Evolutionary conservation across 1,140 invertebrate genomes (phyloP), one percentile per base, ranked within the genome.

Genomic region (Aphelenchoides besseyi): DNA sequence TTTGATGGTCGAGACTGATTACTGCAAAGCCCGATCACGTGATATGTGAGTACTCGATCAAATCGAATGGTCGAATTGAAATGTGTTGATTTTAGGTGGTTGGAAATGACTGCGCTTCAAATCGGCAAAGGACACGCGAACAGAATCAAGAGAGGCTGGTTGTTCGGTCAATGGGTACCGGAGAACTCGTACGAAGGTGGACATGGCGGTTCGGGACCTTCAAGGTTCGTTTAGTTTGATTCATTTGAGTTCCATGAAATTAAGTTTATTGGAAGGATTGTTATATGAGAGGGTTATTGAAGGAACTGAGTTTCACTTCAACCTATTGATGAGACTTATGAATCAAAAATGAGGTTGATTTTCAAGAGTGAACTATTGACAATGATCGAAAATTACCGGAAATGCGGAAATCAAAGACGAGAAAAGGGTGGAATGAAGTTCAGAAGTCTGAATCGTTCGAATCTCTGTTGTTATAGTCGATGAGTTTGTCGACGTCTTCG

Each of bases 81-180:
- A n/a, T 48, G 41, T 23, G 41, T 48, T 48, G 41, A n/a, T n/a
- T 48, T 12, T 23, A 48, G 41, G 64, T 83, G 81, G 81, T 75
- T 83, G 23, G 81, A 83, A 71, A 83, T 83, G 81, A 83, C 81
- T 28, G 81, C 81, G 30, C 83, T 83, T 54, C 81, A 83, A 71
- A 74, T 85, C 36, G 81, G 81, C 57, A 83, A 83, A 62, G 83
- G 83, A 62, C 80, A 85, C 36, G 63, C 41, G 32, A 81, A 83
- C 71, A 70, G 81, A 67, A 72, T 84, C 74, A 83, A 83, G 28
- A 72, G 77, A 73, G 83, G 81, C 33, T 83, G 82, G 82, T 72
- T 83, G 55, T 83, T 83, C 77, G 82, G 82, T 41, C 82, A 83
- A 70, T 83, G 82, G 82, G 81, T 83, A 26, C 82, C 82, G 37